Percentiles rank a stretch among this genome's conserved stretches.
Conservation (phyloP, 1,140 invertebrate genomes). For the Drosophila watanabei region DNA sequence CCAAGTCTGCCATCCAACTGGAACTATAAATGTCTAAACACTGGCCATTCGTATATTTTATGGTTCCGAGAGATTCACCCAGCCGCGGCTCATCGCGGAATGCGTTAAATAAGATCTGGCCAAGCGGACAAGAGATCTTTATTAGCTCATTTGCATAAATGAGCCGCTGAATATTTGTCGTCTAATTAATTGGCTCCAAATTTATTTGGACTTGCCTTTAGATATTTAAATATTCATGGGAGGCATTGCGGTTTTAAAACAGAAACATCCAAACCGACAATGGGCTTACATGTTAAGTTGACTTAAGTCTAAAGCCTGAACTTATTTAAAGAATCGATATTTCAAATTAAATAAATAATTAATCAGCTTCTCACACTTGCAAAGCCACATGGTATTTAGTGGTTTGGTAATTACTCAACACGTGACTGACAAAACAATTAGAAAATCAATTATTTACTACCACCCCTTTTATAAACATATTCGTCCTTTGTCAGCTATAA, state of each 20-base stretch:
- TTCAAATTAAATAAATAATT: conserved; percentile 14
- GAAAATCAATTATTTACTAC: conserved; percentile 28
- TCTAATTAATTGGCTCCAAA: conserved; percentile 71
- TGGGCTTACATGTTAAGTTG: neutral
- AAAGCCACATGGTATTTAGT: neutral
- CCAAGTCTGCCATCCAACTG: conserved; percentile 36
- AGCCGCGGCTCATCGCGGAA: conserved; percentile 33
- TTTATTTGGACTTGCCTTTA: conserved; percentile 55
- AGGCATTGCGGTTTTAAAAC: conserved; percentile 37
- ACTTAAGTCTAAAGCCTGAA: too few relatives aligned
- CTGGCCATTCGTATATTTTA: conserved; percentile 47
- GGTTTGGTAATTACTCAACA: conserved; percentile 12
- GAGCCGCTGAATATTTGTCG: conserved; percentile 52
- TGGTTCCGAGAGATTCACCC: conserved; percentile 34
- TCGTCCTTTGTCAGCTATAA: conserved; percentile 30
- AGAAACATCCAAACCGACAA: neutral
- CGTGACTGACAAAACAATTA: conserved; percentile 33
- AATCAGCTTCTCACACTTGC: conserved; percentile 2
- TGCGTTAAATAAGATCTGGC: conserved; percentile 67
- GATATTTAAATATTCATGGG: conserved; percentile 64
- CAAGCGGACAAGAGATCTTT: conserved; percentile 64
- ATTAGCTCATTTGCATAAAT: conserved; percentile 71
- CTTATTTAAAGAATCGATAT: neutral
- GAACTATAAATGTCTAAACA: conserved; percentile 38
- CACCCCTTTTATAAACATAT: neutral